Evolutionary conservation across 2,113 vertebrate species (phyloP).

Genomic region (Brachyhypopomus gauderio): DNA sequence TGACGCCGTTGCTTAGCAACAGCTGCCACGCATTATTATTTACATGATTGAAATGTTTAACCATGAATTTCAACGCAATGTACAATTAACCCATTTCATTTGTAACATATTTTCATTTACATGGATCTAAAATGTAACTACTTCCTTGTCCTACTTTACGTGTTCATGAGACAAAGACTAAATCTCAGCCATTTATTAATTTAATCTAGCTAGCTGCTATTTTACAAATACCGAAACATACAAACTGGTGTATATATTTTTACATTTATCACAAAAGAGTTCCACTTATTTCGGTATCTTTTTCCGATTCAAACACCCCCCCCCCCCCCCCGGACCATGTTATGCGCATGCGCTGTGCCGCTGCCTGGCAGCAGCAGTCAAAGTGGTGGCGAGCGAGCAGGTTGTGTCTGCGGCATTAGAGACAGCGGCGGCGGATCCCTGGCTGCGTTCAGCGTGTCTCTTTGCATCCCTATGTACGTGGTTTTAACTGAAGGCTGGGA

Average conservation of each 20-base stretch:
- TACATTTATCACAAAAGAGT: no score
- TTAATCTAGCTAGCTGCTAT: no score
- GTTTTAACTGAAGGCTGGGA: constrained; percentile 30
- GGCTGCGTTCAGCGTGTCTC: constrained; percentile 48
- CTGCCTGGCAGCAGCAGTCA: constrained; percentile 54
- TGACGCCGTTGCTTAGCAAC: constrained; percentile 62
- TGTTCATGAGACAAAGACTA: no score
- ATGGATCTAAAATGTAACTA: no score
- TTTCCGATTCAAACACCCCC: not conserved
- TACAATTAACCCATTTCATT: no score
- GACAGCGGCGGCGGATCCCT: constrained; percentile 23
- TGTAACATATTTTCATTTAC: no score
- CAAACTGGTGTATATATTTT: no score
- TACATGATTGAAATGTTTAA: not conserved
- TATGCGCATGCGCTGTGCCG: constrained; percentile 79
- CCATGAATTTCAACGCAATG: not conserved
- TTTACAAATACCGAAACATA: no score
- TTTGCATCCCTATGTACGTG: constrained; percentile 37
- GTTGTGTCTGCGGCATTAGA: constrained; percentile 59
- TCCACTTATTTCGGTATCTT: not conserved
- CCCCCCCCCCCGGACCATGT: constrained; percentile 16
- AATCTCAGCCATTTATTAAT: no score
- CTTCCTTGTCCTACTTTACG: no score
- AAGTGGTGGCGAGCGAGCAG: constrained; percentile 31
- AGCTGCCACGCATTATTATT: not conserved